Base-by-base conservation (phyloP, 2,113 vertebrate genomes). In the Lophius piscatorius region DNA sequence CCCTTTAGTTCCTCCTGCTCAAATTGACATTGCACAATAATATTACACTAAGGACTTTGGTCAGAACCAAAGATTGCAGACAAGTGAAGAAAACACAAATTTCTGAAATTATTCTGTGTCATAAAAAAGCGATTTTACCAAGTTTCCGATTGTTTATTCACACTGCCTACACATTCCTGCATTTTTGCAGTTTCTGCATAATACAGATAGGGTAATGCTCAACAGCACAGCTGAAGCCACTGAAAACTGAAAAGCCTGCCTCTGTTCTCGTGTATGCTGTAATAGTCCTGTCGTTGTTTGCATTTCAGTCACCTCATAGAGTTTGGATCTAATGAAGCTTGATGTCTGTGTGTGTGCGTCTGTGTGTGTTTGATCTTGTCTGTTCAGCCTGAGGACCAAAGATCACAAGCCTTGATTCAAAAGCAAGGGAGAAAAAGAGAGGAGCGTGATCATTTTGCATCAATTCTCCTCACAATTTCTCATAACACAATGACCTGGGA, bases 321-420 rank as follows among this genome's bases (percentile, higher is more conserved):
- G 40, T 84, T 76, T 86, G 51, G 70, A 51, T 76, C 70, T 89
- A 81, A 90, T 87, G 74, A 72, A 67, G 67, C 66, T 64, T 89
- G 88, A 89, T 80, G 41, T 83, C 20, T 76, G 60, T 74, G 4
- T 76, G 55, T 72, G 58, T 68, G 49, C 73, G 23, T 73, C 34
- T 78, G 72, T 74, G 78, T 80, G 65, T 87, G 71, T 91, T 80
- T 90, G 79, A 66, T 80, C 80, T 86, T 65, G 57, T 85, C 71
- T 49, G 62, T 80, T 71, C 47, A 74, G 58, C 62, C 70, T 55
- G 75, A 88, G 52, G 81, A 84, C 54, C 80, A 82, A 85, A 88
- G 86, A 77, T 80, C 80, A 78, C 68, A 11, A 41, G 63, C 56
- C 6, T 38, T 13, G 56, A 71, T 69, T 55, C 60, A 73, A 28